Evolutionary conservation across 1,140 invertebrate species (phyloP), one percentile per base, ranked within the genome.

Genomic region (Ylistrum balloti): DNA sequence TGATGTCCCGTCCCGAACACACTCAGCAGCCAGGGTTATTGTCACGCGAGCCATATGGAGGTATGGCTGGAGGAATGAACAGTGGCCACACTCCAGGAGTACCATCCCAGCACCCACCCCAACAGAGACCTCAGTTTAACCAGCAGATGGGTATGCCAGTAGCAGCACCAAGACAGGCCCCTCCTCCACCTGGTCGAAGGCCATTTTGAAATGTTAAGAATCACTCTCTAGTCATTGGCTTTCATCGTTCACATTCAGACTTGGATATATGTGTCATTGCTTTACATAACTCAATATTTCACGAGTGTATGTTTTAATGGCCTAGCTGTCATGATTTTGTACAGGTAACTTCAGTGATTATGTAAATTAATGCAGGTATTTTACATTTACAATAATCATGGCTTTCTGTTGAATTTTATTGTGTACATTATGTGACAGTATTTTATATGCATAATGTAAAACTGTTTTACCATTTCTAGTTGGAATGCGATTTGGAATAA

Each of bases 1-100:
- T 90, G 20, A 90, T 90, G 89, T 90, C 87, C 20, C 86, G 91
- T 28, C 56, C 56, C 28, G 56, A 74, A 11, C 56, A 74, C 56
- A 74, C 56, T 1, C 56, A 74, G 56, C 56, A 74, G 56, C 56
- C n/a, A 28, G 56, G 56, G 5, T 74, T 74, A 74, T 74, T 74
- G 56, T 7, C 56, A 28, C 56, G 56, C 22, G 56, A 74, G 3
- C 28, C 56, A n/a, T 74, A 28, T 11, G 28, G 56, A 7, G 22
- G 56, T n/a, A 74, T 74, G 56, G 56, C n/a, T 74, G 56, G 56
- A 74, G 56, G 15, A n/a, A 74, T 74, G 56, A 74, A 13, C 41
- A 45, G 41, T 45, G 41, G 20, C n/a, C 56, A 74, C n/a, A 13
- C 5, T 38, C 56, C 56, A 9, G 22, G 22, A 28, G 56, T 22